Base-by-base conservation (phyloP, 2,888 invertebrate species). In the Napeogenes inachia region DNA sequence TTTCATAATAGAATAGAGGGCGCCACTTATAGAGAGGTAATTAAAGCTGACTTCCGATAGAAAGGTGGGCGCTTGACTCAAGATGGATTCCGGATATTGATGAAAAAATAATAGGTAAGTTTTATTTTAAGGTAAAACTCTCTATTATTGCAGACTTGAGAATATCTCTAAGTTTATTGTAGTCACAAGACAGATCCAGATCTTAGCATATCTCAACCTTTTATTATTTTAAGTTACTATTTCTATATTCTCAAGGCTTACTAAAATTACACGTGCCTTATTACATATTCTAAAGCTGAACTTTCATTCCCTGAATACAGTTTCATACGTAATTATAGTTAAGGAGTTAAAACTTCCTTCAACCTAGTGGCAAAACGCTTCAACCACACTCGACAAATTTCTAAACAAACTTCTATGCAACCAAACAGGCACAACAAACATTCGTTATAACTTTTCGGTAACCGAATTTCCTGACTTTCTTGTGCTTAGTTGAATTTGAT, bases 341-440 rank as follows among this genome's bases (percentile, higher is more conserved):
- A 56, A 53, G 53, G 57, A 38, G 54, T 54, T 58, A 58, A 55
- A 58, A 56, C 47, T 62, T 33, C 33, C 45, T 59, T 42, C 45
- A 45, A 45, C 54, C 45, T 12, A 50, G 42, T 35, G 56, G 45
- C 56, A 50, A 62, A 56, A 54, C 45, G 59, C 53, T 59, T 59
- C 42, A 58, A 45, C 50, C 59, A 56, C 53, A 59, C 35, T 46
- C 50, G 56, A 56, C 50, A 13, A 50, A 50, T 56, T 56, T 35
- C 59, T 35, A 59, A 53, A 30, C 45, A 56, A 59, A 62, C 38
- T 62, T 59, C 50, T 45, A 45, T 56, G 13, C 21, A 47, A 47
- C 13, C 21, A 50, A 62, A 58, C 56, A 59, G 45, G 47, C 55
- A 45, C 45, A 45, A n/a, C 38, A 56, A 54, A 59, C 32, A 50